Base-by-base conservation (phyloP, 2,888 invertebrate genomes). In the Agrochola lota region DNA sequence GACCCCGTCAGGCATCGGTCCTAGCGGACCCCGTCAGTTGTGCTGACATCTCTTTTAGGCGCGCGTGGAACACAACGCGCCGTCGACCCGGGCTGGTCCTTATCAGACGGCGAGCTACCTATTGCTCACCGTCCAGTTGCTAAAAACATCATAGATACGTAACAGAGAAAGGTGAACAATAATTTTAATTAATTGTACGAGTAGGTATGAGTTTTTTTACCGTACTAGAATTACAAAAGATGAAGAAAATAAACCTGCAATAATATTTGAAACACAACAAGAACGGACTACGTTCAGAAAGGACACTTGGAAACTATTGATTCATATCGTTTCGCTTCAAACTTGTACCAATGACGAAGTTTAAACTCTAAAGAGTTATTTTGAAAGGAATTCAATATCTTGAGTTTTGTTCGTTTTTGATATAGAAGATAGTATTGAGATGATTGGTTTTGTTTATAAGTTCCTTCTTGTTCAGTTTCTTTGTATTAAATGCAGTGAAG, bases 381-480 rank as follows among this genome's bases (percentile, higher is more conserved):
- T 71, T 83, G 77, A 79, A 83, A 83, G 74, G 79, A 86, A 84
- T 83, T 84, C 77, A 83, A 77, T 84, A 85, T 85, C 71, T 62
- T 68, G 4, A 62, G 62, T 76, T 85, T 78, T 59, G 78, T 59
- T 74, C 74, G 23, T 66, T 80, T 74, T 69, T 66, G 60, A 66
- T 80, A 46, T 9, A 35, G 35, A 68, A 43, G 46, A 83, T 70
- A 26, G 40, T 74, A 30, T 30, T 23, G n/a, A 40, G 52, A 71
- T 80, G 74, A 84, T 80, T 84, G 84, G 71, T 71, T 82, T 80
- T 71, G 82, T 82, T 82, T 74, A 30, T 23, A 71, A 72, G 69
- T 83, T 78, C 40, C 40, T 40, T 40, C 68, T 83, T 59, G n/a
- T 66, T 59, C 30, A 43, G 52, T 17, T 52, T 49, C 40, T 57